Base-by-base conservation (phyloP, 2,888 invertebrate species). In the Julus scandinavius region DNA sequence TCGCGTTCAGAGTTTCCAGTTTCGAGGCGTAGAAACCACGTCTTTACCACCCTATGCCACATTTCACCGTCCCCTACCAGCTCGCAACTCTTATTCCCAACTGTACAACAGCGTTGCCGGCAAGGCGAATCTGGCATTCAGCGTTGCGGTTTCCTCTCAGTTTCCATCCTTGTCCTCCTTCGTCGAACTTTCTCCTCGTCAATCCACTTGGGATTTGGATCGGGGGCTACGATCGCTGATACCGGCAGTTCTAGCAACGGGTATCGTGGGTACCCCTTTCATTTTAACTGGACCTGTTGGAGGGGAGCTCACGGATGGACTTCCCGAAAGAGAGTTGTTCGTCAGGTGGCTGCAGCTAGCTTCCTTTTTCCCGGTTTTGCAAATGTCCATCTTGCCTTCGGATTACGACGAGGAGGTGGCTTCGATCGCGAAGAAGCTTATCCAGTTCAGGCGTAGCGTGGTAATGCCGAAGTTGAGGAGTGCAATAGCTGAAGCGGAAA, bases 241-340 rank as follows among this genome's bases (percentile, higher is more conserved):
- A 90, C 97, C 98, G 0, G 96, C 97, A 9, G 95, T 97, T 89
- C 92, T 98, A 40, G 96, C 96, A 0, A 96, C 98, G 90, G 98
- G 98, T 0, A 94, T 98, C 40, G 95, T 97, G 87, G 99, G 99
- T 0, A 98, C 96, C 92, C 98, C 98, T 0, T 98, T 98, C 91
- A 94, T 98, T 84, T 95, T 98, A 93, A 97, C 98, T 0, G 98
- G 98, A 0, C 96, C 98, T 5, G 97, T 99, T 0, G 99, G 99
- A 0, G 99, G 98, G 0, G 49, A 84, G 15, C 15, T 85, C 13
- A 72, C 87, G 9, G 84, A 89, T 90, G 17, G 92, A 84, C 87
- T 88, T 15, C 96, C 96, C 0, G 96, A 96, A 90, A 94, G 95
- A 90, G 97, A 98, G 91, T 92, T 98, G 87, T 98, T 96, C 91